These are phyloP conservation scores for Lottia scabra DNA, from an alignment of 2,888 invertebrate species.

Conservation along the genomic window DNA sequence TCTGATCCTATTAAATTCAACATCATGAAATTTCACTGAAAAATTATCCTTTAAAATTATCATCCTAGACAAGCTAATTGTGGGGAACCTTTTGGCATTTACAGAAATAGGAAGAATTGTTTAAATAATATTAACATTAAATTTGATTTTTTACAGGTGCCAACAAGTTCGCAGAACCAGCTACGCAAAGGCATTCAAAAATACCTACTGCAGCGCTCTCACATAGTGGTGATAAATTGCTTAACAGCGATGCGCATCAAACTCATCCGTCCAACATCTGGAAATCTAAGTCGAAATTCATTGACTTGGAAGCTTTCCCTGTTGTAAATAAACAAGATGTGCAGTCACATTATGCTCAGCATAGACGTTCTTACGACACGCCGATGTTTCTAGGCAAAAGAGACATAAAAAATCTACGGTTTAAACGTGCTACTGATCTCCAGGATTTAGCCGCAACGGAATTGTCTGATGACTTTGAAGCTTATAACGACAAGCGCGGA, in stretches of 20 bases:
- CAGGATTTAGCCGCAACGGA: neutral
- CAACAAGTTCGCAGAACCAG: neutral
- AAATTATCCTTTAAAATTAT: too few relatives aligned
- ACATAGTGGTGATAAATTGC: neutral
- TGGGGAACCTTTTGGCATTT: too few relatives aligned
- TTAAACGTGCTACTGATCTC: neutral
- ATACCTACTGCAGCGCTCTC: neutral
- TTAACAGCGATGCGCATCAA: neutral
- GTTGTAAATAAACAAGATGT: neutral
- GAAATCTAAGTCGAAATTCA: neutral
- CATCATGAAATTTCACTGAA: too few relatives aligned
- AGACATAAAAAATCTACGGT: neutral
- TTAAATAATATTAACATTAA: too few relatives aligned
- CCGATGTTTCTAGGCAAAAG: neutral
- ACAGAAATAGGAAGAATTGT: too few relatives aligned
- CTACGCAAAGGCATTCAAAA: too few relatives aligned
- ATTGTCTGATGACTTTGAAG: neutral
- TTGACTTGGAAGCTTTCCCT: neutral
- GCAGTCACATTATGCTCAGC: neutral
- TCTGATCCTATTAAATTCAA: too few relatives aligned
- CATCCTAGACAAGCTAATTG: too few relatives aligned
- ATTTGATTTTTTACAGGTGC: neutral
- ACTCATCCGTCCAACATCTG: neutral
- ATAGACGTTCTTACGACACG: neutral
- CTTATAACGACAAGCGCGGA: neutral